Evolutionary conservation across 2,113 vertebrate species (phyloP).

Genomic region (Porphyrio hochstetteri): DNA sequence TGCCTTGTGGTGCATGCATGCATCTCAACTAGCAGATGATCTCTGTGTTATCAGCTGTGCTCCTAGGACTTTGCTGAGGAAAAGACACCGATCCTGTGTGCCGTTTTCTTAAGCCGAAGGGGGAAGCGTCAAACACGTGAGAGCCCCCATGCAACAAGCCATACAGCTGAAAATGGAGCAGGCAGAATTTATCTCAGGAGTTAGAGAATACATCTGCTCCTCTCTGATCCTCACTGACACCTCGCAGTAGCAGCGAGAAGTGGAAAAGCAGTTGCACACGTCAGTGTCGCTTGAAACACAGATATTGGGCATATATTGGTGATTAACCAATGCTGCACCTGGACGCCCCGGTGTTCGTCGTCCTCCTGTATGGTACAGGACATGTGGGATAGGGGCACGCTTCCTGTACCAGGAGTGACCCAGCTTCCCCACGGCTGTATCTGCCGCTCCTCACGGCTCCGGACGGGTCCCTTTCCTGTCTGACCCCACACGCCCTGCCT

Average conservation of each 20-base stretch:
- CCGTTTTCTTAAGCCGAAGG: neutral
- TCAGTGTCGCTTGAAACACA: neutral
- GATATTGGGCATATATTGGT: too few species aligned
- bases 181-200: neutral
- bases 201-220: neutral
- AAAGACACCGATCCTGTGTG: neutral
- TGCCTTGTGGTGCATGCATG: neutral
- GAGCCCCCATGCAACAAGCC: neutral
- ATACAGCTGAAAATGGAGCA: neutral
- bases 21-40: neutral
- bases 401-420: neutral
- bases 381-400: too few species aligned
- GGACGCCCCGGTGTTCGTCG: neutral
- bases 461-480: accelerated
- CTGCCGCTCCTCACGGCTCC: neutral
- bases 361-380: neutral
- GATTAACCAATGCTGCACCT: neutral
- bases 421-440: neutral
- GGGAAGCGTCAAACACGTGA: neutral
- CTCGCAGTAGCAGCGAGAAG: neutral
- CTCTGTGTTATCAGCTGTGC: neutral
- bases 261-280: neutral
- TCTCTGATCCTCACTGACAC: neutral
- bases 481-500: neutral
- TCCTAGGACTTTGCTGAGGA: neutral